A percentile compares a stretch with the other conserved stretches of the same genome.
Evolutionary conservation across 2,797 vertebrate species (phyloP).

Genomic region (Eulemur mongoz): DNA sequence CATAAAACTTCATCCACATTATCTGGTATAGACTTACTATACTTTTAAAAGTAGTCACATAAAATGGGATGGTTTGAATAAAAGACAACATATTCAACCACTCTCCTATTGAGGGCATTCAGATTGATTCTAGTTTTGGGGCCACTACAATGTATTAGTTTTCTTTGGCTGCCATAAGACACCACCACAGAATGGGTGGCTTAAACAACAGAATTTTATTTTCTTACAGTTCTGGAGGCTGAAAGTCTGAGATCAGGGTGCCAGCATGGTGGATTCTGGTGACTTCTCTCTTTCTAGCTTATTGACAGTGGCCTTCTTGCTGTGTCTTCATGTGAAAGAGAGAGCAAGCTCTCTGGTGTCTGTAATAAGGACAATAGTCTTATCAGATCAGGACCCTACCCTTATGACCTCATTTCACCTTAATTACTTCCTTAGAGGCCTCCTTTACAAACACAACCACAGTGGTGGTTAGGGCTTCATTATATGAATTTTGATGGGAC

Average conservation of each 20-base stretch:
- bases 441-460: not conserved
- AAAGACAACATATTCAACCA: not conserved
- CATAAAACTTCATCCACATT: not conserved
- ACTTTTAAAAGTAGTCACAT: not conserved
- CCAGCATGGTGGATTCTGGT: not conserved
- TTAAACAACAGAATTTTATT: not conserved
- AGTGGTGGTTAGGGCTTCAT: not conserved
- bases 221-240: not conserved
- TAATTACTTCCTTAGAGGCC: not conserved
- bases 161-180: not conserved
- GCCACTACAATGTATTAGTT: not conserved
- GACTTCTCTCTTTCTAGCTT: not conserved
- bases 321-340: not conserved
- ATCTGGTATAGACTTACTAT: not conserved
- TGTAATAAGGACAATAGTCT: not conserved
- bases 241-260: not conserved
- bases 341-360: not conserved
- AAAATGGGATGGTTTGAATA: not conserved
- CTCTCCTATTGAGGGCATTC: not conserved
- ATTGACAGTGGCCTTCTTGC: not conserved
- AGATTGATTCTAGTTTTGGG: not conserved
- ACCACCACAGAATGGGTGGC: not conserved
- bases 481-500: not conserved
- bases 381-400: not conserved
- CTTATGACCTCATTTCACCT: not conserved